These are phyloP conservation scores for Loxodonta africana DNA, from an alignment of 2,113 vertebrate species.

Conservation along the genomic window DNA sequence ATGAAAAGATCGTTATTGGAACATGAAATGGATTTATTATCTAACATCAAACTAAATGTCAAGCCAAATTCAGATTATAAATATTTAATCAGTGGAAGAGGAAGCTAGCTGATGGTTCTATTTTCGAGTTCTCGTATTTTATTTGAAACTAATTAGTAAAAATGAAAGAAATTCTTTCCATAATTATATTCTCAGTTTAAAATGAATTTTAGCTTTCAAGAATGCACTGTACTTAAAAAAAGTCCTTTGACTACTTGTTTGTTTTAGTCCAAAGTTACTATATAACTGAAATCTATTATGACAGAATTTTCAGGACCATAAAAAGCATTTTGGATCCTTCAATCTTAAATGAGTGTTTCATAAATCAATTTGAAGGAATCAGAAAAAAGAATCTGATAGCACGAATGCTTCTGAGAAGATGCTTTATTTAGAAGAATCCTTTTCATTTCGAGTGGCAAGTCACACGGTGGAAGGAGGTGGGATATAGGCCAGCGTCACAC, in stretches of 20 bases:
- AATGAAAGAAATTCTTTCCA: conserved; percentile 50
- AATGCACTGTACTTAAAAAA: background rate
- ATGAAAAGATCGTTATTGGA: conserved; percentile 3
- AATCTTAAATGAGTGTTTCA: conserved; percentile 24
- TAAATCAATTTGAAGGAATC: conserved; percentile 50
- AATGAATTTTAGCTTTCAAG: conserved; percentile 67
- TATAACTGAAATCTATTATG: conserved; percentile 31
- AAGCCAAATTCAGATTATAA: conserved; percentile 65
- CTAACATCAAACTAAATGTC: background rate
- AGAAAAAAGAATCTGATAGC: background rate
- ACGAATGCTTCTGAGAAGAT: conserved; percentile 27
- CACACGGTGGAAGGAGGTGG: background rate
- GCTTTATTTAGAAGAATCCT: conserved; percentile 42
- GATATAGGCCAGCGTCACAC: background rate
- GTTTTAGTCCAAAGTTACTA: background rate
- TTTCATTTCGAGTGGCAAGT: background rate
- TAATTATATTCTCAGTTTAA: conserved; percentile 67
- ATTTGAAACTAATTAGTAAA: conserved; percentile 71
- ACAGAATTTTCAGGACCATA: conserved; percentile 69
- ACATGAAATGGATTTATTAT: conserved; percentile 55
- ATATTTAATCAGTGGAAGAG: conserved; percentile 69
- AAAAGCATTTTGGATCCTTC: background rate
- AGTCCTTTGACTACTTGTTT: conserved; percentile 22
- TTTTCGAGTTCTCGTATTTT: conserved; percentile 66
- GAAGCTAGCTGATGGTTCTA: conserved; percentile 65